Base-by-base conservation (phyloP, 1,140 invertebrate species). In the Plectrocnemia conspersa region DNA sequence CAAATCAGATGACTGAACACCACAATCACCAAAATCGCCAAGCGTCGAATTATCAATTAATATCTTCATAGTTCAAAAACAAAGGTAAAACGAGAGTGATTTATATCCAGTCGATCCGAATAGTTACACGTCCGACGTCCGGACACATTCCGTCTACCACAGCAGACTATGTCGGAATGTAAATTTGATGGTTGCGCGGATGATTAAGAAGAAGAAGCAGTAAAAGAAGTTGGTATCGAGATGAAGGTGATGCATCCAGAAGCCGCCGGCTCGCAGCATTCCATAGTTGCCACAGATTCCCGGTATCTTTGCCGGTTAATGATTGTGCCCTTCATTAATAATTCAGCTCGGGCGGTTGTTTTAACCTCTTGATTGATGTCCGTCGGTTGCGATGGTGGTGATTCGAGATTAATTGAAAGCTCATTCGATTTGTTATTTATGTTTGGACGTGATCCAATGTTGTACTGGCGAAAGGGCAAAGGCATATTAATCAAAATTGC, bases 171-270 rank as follows among this genome's bases (percentile, higher is more conserved):
- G 35, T 15, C 35, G 35, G 35, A 38, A 38, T 38, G 35, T 38
- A 38, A 38, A 38, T 38, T 38, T 38, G 35, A 38, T 38, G 35
- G 15, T 38, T 38, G 35, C 13, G 5, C 7, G 27, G 35, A 38
- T 38, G 35, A 38, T 38, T 38, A 38, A 9, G 35, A 38, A 9
- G 35, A 38, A 38, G n/a, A n/a, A n/a, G n/a, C n/a, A n/a, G n/a
- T n/a, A n/a, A n/a, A n/a, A n/a, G n/a, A n/a, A n/a, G n/a, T n/a
- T n/a, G n/a, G n/a, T n/a, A n/a, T 38, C 5, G 18, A 38, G 5
- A 5, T 38, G 35, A 15, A 38, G 35, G 35, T 38, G 15, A 15
- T 38, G 35, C 7, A 5, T 38, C 35, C 35, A 38, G 35, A 15
- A 38, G 35, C 35, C 35, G 35, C 35, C 18, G 35, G 13, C 35